A percentile compares a stretch with the other conserved stretches of the same genome.
Conservation (phyloP, 2,797 vertebrate species). For the Parauchenoglanis punctatus region DNA sequence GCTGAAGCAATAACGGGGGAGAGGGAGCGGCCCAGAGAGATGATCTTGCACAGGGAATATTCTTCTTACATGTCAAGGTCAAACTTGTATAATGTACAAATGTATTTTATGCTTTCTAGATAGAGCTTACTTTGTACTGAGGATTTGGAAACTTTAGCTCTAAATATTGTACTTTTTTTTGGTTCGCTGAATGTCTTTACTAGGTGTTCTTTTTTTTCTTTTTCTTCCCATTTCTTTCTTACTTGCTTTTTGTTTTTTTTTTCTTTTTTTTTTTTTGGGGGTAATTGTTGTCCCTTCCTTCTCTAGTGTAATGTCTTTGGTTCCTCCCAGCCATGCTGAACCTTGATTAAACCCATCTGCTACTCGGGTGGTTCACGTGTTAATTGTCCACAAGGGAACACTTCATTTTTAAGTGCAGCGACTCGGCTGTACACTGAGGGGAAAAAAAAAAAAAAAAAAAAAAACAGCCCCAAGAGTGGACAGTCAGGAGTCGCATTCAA, state of each 20-base stretch:
- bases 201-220: conserved; percentile 43
- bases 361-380: conserved; percentile 55
- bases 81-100: conserved; percentile 77
- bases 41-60: conserved; percentile 65
- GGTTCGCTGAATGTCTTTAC: conserved; percentile 65
- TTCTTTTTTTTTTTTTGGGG: conserved; percentile 59
- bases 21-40: conserved; percentile 55
- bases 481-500: conserved; percentile 18
- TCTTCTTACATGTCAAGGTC: conserved; percentile 71
- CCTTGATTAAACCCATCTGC: conserved; percentile 63
- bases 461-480: conserved; percentile 28
- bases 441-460: not conserved
- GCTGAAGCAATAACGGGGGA: conserved; percentile 73
- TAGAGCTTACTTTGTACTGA: conserved; percentile 84
- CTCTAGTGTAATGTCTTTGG: conserved; percentile 49
- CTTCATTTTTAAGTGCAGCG: conserved; percentile 38
- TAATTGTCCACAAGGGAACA: conserved; percentile 47
- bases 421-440: conserved; percentile 21
- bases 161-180: conserved; percentile 78
- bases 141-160: conserved; percentile 79
- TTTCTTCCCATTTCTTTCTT: conserved; percentile 63
- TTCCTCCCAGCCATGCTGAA: conserved; percentile 55
- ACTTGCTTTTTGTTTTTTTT: conserved; percentile 32
- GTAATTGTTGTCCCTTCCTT: conserved; percentile 62
- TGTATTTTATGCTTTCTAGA: conserved; percentile 90